These are phyloP conservation scores for Cephus sareptanus DNA, from an alignment of 2,888 invertebrate genomes.

Conservation along the genomic window DNA sequence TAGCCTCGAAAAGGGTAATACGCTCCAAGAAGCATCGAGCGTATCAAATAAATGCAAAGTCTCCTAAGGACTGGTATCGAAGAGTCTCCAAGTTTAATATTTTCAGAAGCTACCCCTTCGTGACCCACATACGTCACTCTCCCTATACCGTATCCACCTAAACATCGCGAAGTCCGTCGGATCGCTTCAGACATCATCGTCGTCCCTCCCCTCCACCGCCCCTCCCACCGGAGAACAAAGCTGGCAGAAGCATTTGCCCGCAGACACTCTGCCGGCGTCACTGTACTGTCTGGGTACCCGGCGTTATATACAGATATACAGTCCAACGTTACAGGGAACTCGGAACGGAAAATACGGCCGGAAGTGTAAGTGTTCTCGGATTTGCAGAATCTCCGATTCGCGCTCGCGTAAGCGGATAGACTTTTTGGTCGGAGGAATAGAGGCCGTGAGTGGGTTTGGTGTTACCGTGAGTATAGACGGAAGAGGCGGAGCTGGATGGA, in stretches of 20 bases:
- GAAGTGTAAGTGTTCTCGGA: conserved; percentile 28
- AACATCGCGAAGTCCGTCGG: neutral
- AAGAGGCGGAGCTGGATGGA: neutral
- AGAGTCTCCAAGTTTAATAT: neutral
- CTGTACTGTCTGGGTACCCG: neutral
- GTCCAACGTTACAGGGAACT: neutral
- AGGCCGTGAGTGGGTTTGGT: conserved; percentile 23
- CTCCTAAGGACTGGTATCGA: neutral
- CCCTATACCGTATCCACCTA: neutral
- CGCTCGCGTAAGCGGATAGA: conserved; percentile 49
- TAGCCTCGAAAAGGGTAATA: neutral
- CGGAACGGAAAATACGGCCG: neutral
- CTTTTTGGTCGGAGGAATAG: conserved; percentile 39
- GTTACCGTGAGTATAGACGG: neutral
- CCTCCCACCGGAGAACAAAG: neutral
- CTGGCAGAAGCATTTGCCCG: neutral
- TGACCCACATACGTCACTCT: neutral
- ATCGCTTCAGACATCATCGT: neutral
- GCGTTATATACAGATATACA: neutral
- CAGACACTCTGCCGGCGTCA: neutral
- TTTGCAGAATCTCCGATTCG: conserved; percentile 47
- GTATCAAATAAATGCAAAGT: neutral
- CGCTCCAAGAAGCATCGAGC: neutral
- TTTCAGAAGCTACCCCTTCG: neutral
- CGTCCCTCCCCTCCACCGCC: too few species aligned